Evolutionary conservation across 2,797 vertebrate genomes (phyloP), one percentile per base, ranked within the genome.

Genomic region (Rallus crepitans): DNA sequence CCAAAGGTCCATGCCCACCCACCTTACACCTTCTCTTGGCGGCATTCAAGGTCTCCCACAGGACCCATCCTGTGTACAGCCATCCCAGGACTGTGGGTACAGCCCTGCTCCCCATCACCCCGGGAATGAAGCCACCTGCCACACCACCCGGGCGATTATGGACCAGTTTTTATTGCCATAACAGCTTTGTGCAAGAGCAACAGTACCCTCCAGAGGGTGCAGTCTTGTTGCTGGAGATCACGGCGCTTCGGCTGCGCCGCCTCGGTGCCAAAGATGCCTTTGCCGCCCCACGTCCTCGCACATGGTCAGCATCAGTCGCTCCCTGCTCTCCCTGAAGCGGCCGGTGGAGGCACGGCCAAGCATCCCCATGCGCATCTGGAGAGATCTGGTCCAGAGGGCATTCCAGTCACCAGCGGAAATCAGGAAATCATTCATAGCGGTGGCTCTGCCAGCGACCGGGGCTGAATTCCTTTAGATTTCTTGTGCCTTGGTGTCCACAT

Each of bases 151-250:
- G 28, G 16, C 1, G 2, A 0, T 4, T 1, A 3, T 0, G 59
- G 45, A 14, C 52, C 14, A 0, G n/a, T 1, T 11, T 37, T 60
- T 50, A 19, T 16, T 3, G 33, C 64, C 0, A 0, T 2, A 2
- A 11, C 0, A 5, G 2, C 7, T 23, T 0, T 6, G 65, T 90
- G 96, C 94, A 93, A 53, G 55, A 90, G 92, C 92, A 19, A 20
- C 82, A 12, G 52, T 33, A 73, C 94, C 92, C 93, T 96, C 70
- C 94, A 95, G 93, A 96, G 93, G 90, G 92, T 94, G 95, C 96
- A 39, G 73, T 94, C 5, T 8, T 40, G 90, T 92, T 69, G 18
- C 18, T 13, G 19, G 31, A 80, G 60, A 23, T 42, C 8, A 7
- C n/a, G 0, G 72, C 12, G 5, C 17, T 42, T 31, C 9, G 30